A percentile compares a stretch with the other conserved stretches of the same genome.
These are phyloP conservation scores for Lordiphosa collinella DNA, from an alignment of 1,140 invertebrate species.

Conservation along the genomic window DNA sequence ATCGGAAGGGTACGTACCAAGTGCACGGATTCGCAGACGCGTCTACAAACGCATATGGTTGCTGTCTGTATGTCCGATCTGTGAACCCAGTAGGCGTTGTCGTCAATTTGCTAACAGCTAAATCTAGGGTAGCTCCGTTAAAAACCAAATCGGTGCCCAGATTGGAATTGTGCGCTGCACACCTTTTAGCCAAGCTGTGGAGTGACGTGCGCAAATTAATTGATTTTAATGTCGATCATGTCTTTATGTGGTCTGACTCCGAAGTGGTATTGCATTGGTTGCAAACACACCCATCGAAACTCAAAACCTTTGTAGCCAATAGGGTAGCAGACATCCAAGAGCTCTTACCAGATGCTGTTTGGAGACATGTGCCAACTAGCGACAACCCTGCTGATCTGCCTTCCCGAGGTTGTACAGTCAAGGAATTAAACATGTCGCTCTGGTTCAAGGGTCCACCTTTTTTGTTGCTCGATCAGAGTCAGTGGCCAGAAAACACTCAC, in stretches of 20 bases:
- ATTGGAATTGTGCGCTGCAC: no score
- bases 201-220: conserved; percentile 20
- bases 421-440: not conserved
- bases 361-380: conserved; percentile 43
- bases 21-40: conserved; percentile 78
- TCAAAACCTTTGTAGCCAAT: conserved; percentile 28
- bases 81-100: conserved; percentile 24
- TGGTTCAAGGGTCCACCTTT: conserved; percentile 1
- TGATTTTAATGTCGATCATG: not conserved
- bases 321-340: conserved; percentile 29
- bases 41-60: conserved; percentile 70
- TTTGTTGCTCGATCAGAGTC: not conserved
- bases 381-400: conserved; percentile 68
- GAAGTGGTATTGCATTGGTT: conserved; percentile 25
- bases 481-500: not conserved
- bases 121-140: conserved; percentile 64
- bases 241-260: conserved; percentile 37
- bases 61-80: conserved; percentile 56
- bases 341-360: conserved; percentile 9
- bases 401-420: conserved; percentile 35
- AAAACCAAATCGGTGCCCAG: no score
- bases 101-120: conserved; percentile 61
- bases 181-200: conserved; percentile 47
- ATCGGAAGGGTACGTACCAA: not conserved
- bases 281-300: conserved; percentile 1